Percentiles rank a stretch among this genome's conserved stretches.
phyloP scores from a whole-genome alignment of 2,888 invertebrate genomes.

The Unio pictorum region DNA sequence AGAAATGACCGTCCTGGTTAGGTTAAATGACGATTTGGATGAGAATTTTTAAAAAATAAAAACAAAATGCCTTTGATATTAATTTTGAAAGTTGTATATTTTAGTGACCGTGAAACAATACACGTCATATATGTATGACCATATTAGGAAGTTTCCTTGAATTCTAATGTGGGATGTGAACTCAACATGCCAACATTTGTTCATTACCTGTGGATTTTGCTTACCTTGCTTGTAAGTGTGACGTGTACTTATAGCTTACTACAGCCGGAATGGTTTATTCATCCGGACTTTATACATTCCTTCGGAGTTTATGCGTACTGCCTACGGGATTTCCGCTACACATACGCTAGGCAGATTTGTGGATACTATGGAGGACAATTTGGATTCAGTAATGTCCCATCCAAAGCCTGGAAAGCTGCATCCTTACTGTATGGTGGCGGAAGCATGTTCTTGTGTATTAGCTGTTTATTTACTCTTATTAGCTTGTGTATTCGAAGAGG shows the following conservation, averaged over 20 bases:
- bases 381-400: constrained; percentile 56
- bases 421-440: constrained; percentile 67
- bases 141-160: neutral
- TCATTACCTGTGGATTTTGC: constrained; percentile 67
- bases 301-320: constrained; percentile 64
- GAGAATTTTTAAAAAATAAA: no score
- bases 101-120: no score
- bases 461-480: constrained; percentile 59
- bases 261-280: constrained; percentile 71
- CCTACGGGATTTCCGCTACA: constrained; percentile 20
- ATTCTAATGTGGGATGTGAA: neutral
- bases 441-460: constrained; percentile 62
- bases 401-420: constrained; percentile 65
- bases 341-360: constrained; percentile 30
- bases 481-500: constrained; percentile 54
- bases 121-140: no score
- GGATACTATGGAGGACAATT: constrained; percentile 61
- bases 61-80: no score
- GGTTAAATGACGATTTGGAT: no score
- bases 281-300: constrained; percentile 48
- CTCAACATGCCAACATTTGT: constrained; percentile 38
- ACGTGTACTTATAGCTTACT: constrained; percentile 70
- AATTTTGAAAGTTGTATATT: no score
- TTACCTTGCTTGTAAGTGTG: constrained; percentile 69
- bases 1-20: no score